Percentiles rank a stretch among this genome's conserved stretches.
Evolutionary conservation across 2,888 invertebrate genomes (phyloP).

Genomic region (Piscicola geometra): DNA sequence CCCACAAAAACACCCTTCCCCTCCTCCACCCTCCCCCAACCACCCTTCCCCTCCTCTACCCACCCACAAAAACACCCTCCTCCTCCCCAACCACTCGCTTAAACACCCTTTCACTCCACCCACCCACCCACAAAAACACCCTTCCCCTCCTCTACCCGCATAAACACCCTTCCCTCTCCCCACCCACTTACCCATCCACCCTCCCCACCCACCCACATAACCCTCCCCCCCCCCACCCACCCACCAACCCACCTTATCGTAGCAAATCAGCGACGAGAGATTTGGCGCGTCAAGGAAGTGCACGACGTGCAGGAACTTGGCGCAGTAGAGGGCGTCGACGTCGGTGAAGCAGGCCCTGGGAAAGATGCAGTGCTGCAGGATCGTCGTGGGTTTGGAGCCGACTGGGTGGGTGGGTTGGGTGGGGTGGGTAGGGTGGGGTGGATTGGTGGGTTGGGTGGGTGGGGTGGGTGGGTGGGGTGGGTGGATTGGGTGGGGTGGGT

Average conservation of each 20-base stretch:
- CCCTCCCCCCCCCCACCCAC: too few relatives aligned
- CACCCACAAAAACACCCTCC: too few relatives aligned
- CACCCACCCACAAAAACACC: too few relatives aligned
- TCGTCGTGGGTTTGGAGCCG: conserved; percentile 51
- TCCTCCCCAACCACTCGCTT: too few relatives aligned
- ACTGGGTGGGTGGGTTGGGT: too few relatives aligned
- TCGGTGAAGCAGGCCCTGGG: conserved; percentile 94
- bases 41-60: too few relatives aligned
- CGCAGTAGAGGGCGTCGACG: conserved; percentile 91
- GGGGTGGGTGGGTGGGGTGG: neutral
- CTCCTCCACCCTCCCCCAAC: too few relatives aligned
- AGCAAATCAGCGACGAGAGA: conserved; percentile 93
- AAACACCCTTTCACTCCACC: too few relatives aligned
- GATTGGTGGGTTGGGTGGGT: neutral
- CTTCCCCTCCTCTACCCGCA: too few relatives aligned
- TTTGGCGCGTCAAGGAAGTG: conserved; percentile 90
- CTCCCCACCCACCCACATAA: neutral
- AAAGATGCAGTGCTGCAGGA: conserved; percentile 90
- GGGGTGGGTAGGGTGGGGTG: neutral
- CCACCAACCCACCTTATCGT: conserved; percentile 85
- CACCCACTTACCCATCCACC: neutral
- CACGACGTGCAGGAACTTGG: conserved; percentile 90
- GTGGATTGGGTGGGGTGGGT: neutral
- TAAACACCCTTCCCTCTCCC: too few relatives aligned
- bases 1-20: too few relatives aligned